phyloP scores from a whole-genome alignment of 2,797 vertebrate species.

The Argya squamiceps region DNA sequence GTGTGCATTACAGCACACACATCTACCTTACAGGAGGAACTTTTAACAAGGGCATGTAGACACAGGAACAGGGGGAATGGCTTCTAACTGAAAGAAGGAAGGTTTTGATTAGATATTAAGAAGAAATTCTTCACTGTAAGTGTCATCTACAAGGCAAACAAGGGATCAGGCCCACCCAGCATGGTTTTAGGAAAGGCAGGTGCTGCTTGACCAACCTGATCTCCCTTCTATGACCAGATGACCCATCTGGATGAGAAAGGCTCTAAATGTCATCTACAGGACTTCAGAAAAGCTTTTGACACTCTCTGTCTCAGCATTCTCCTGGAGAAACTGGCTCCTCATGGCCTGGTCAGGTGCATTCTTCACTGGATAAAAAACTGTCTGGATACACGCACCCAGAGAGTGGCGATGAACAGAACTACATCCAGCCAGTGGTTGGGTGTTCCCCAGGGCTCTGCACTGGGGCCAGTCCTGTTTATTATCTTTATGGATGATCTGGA shows the following conservation, averaged over 20 bases:
- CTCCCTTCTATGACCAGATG: not conserved
- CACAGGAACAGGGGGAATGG: not conserved
- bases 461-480: not conserved
- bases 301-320: not conserved
- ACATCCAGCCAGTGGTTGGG: not conserved
- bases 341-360: not conserved
- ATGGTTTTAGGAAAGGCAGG: not conserved
- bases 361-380: not conserved
- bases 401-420: not conserved
- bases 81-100: not conserved
- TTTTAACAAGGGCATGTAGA: not conserved
- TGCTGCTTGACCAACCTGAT: not conserved
- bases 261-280: not conserved
- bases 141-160: not conserved
- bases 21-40: no score
- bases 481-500: not conserved
- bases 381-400: not conserved
- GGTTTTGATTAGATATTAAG: not conserved
- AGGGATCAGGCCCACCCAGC: not conserved
- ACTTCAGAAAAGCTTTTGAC: not conserved
- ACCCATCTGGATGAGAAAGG: not conserved
- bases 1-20: not conserved
- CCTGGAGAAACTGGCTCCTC: not conserved
- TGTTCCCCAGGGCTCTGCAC: not conserved
- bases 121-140: not conserved